Base-by-base conservation (phyloP, 2,888 invertebrate genomes). In the Stenchaetothrips biformis region DNA sequence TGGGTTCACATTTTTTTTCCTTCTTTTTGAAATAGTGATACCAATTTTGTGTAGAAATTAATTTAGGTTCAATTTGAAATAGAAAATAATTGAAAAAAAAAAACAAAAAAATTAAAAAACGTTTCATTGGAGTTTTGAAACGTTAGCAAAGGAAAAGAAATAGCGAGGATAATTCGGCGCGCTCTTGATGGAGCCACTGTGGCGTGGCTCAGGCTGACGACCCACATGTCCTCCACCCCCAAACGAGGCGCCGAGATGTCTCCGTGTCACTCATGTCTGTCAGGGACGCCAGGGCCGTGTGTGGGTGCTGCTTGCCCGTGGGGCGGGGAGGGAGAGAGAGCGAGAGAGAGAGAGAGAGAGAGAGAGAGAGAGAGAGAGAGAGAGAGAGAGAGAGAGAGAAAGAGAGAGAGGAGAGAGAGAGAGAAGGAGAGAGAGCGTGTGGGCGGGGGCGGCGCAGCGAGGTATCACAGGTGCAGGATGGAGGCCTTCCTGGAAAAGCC, bases 21-120 rank as follows among this genome's bases (percentile, higher is more conserved):
- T n/a, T n/a, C n/a, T n/a, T n/a, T n/a, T n/a, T n/a, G n/a, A n/a
- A n/a, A n/a, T n/a, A n/a, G n/a, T n/a, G n/a, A n/a, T n/a, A n/a
- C n/a, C n/a, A n/a, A n/a, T n/a, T n/a, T n/a, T n/a, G n/a, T n/a
- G n/a, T n/a, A n/a, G n/a, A n/a, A n/a, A 62, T 62, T 62, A 16
- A 13, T 78, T 78, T 78, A n/a, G n/a, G n/a, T n/a, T n/a, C n/a
- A n/a, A n/a, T 78, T 77, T 25, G 7, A 25, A 80, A 79, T 16
- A 21, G 59, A 48, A 47, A 48, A 18, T 21, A 53, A 21, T 16
- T 53, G 9, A 9, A 79, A 53, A 37, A 53, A 21, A 79, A 79
- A 79, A 79, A 48, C 11, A 79, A 79, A 48, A 79, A 13, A 59
- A 79, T n/a, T n/a, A n/a, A n/a, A 79, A 78, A 78, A 48, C 18